Conservation (phyloP, 2,888 invertebrate genomes). For the Rhabditoides inermis region DNA sequence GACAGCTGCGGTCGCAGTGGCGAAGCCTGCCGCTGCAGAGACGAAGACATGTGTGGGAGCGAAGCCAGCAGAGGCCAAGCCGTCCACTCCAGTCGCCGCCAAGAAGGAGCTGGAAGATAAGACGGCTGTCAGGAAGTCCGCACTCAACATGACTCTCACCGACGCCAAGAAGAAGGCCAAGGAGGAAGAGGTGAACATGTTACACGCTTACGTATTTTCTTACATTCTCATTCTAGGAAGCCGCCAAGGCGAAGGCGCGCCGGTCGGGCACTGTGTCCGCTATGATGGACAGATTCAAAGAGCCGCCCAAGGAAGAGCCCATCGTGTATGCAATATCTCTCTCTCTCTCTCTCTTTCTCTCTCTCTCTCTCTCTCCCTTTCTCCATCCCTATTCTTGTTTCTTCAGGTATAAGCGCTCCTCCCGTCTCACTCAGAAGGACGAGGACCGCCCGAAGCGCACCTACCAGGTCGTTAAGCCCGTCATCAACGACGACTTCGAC, state of each 20-base stretch:
- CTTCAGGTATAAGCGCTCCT: conserved; percentile 9
- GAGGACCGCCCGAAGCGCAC: conserved; percentile 32
- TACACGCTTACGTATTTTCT: background rate
- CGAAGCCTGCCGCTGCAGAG: background rate
- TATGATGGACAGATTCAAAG: conserved; percentile 27
- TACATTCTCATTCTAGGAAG: conserved; percentile 20
- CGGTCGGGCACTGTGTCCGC: conserved; percentile 33
- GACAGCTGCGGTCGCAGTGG: background rate
- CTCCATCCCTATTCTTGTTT: too few species aligned
- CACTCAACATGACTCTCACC: conserved; percentile 44
- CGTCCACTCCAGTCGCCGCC: background rate
- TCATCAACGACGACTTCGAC: conserved; percentile 47
- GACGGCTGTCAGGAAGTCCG: conserved; percentile 38
- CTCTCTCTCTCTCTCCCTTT: too few species aligned
- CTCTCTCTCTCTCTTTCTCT: too few species aligned
- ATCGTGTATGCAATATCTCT: conserved; percentile 21
- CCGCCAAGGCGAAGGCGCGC: conserved; percentile 33
- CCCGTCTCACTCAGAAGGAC: conserved; percentile 19
- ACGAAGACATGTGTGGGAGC: too few species aligned
- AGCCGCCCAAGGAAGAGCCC: conserved; percentile 15
- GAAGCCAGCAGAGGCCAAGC: too few species aligned
- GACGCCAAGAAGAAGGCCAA: conserved; percentile 41
- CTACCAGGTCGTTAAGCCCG: conserved; percentile 44
- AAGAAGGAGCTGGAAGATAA: conserved; percentile 34
- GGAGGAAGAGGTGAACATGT: conserved; percentile 21